phyloP scores from a whole-genome alignment of 2,888 invertebrate genomes.

The Polietes domitor region DNA sequence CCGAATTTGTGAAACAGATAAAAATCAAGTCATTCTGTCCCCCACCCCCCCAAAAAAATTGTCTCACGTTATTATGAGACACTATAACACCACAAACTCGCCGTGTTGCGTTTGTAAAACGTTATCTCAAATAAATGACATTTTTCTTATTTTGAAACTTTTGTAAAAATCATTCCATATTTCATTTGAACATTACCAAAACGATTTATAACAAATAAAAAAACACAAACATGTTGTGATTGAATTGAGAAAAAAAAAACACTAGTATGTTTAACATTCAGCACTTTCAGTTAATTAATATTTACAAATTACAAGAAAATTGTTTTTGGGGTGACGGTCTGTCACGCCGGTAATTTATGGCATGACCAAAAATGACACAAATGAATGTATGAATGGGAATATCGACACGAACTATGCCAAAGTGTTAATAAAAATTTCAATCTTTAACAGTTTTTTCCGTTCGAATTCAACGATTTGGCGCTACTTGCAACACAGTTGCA shows the following conservation, averaged over 20 bases:
- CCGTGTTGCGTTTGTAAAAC: background rate
- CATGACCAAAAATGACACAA: conserved; percentile 56
- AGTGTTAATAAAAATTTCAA: conserved; percentile 63
- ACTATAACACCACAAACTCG: background rate
- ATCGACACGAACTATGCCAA: conserved; percentile 54
- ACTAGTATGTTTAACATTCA: background rate
- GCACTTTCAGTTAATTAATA: conserved; percentile 64
- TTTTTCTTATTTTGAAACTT: background rate
- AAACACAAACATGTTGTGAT: background rate
- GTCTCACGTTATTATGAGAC: too few species aligned
- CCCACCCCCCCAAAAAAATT: too few species aligned
- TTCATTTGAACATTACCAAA: background rate
- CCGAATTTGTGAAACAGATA: too few species aligned
- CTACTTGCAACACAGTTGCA: background rate
- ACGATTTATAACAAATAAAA: background rate
- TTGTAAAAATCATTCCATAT: background rate
- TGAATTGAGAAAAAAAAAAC: background rate
- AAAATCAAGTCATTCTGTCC: too few species aligned
- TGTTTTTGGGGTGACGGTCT: background rate
- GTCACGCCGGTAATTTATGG: conserved; percentile 59
- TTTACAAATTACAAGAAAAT: conserved; percentile 67
- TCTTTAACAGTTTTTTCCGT: conserved; percentile 36
- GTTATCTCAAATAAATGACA: background rate
- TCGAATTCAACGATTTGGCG: background rate
- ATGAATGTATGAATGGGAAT: background rate